phyloP scores from a whole-genome alignment of 2,797 vertebrate genomes.

The Sorex maritimensis region DNA sequence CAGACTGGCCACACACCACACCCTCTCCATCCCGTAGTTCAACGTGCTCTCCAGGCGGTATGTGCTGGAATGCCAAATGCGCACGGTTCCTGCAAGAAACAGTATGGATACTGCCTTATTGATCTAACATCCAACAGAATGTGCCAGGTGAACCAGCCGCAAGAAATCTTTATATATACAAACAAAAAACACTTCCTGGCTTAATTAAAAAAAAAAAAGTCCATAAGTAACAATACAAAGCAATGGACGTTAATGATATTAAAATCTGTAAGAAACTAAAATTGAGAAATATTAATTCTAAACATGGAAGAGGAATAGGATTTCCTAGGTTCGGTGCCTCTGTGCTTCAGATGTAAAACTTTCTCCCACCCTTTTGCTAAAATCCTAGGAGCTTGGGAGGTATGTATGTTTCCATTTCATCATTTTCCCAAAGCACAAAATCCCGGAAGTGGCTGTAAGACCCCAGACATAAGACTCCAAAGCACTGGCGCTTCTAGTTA shows the following conservation, averaged over 20 bases:
- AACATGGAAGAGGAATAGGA: constrained; percentile 38
- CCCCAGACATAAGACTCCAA: not conserved
- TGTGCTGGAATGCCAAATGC: constrained; percentile 99
- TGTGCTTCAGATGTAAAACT: not conserved
- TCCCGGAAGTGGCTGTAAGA: constrained; percentile 1
- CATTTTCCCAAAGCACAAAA: constrained; percentile 25
- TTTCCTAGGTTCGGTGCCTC: not conserved
- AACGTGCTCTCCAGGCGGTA: constrained; percentile 98
- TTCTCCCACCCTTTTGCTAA: not conserved
- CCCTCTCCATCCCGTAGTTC: constrained; percentile 99
- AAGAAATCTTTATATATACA: constrained; percentile 45
- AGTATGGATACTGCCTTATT: not conserved
- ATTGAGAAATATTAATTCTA: constrained; percentile 35
- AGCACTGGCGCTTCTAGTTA: constrained; percentile 26
- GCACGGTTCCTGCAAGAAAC: constrained; percentile 94
- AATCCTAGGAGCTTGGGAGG: not conserved
- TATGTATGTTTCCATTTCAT: not conserved
- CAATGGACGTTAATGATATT: not conserved
- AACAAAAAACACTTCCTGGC: constrained; percentile 43
- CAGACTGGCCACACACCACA: constrained; percentile 98
- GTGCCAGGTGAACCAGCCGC: not conserved
- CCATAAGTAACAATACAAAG: constrained; percentile 66
- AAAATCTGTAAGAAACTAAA: not conserved
- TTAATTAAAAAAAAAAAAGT: not conserved
- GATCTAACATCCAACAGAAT: not conserved